A percentile compares a stretch with the other conserved stretches of the same genome.
These are phyloP conservation scores for Nansenia antarctica DNA, from an alignment of 2,113 vertebrate species.

Conservation along the genomic window DNA sequence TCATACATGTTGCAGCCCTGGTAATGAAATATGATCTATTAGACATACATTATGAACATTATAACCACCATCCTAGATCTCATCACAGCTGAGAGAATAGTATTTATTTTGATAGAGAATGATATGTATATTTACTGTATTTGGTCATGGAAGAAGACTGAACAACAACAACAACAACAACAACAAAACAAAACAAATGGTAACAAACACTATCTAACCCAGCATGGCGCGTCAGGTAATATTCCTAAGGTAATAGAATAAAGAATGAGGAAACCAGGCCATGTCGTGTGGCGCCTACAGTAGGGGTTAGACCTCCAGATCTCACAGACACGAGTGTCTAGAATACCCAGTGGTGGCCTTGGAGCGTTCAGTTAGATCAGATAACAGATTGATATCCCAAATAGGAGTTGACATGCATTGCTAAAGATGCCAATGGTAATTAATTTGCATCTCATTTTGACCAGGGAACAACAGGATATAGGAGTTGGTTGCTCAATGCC, in stretches of 20 bases:
- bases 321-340: not conserved
- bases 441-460: constrained; percentile 98
- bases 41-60: not conserved
- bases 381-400: constrained; percentile 86
- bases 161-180: too few species aligned
- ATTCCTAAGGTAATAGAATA: not conserved
- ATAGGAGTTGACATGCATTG: constrained; percentile 92
- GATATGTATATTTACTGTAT: not conserved
- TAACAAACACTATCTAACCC: not conserved
- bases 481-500: constrained; percentile 84
- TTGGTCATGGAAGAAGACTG: not conserved
- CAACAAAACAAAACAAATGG: not conserved
- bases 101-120: not conserved
- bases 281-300: not conserved
- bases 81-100: not conserved
- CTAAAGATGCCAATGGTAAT: constrained; percentile 98
- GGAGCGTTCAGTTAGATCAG: constrained; percentile 76
- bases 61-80: not conserved
- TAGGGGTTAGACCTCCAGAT: not conserved
- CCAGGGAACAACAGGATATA: constrained; percentile 87
- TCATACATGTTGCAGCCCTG: constrained; percentile 9
- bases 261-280: not conserved
- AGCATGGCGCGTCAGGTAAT: not conserved
- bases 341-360: constrained; percentile 11
- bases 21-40: constrained; percentile 36